Evolutionary conservation across 2,797 vertebrate species (phyloP).

Genomic region (Telmatherina bonti): DNA sequence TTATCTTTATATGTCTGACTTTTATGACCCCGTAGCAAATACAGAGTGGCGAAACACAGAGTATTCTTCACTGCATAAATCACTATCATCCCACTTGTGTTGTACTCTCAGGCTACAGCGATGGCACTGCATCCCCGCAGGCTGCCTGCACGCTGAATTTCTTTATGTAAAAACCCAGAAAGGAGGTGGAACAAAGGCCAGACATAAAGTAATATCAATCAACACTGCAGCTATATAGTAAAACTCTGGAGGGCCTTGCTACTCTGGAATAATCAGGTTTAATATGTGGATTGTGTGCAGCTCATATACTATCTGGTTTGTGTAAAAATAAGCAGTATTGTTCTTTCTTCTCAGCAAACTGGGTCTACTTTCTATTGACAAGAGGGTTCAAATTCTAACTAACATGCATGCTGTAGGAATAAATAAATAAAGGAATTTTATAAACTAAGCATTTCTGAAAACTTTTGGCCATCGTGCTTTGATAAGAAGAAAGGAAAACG

Average conservation of each 20-base stretch:
- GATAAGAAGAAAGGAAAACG: no score
- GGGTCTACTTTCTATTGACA: not conserved
- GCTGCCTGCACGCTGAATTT: not conserved
- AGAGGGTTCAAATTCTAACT: not conserved
- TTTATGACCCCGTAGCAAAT: constrained; percentile 4
- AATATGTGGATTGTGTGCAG: not conserved
- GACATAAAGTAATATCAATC: constrained; percentile 41
- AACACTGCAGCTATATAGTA: constrained; percentile 9
- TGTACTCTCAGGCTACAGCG: not conserved
- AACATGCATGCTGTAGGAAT: no score
- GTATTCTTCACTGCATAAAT: constrained; percentile 23
- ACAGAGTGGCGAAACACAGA: not conserved
- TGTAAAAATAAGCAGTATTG: not conserved
- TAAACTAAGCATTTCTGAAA: no score
- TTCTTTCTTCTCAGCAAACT: not conserved
- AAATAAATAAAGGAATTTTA: no score
- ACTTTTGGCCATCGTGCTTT: no score
- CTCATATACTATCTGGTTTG: not conserved
- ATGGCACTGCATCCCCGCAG: not conserved
- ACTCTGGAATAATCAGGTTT: constrained; percentile 16
- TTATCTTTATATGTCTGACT: constrained; percentile 14
- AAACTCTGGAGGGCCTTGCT: constrained; percentile 6
- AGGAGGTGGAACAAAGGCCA: constrained; percentile 45
- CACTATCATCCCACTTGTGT: constrained; percentile 3
- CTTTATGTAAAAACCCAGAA: constrained; percentile 26